Base-by-base conservation (phyloP, 2,113 vertebrate species). In the Tetrax tetrax region DNA sequence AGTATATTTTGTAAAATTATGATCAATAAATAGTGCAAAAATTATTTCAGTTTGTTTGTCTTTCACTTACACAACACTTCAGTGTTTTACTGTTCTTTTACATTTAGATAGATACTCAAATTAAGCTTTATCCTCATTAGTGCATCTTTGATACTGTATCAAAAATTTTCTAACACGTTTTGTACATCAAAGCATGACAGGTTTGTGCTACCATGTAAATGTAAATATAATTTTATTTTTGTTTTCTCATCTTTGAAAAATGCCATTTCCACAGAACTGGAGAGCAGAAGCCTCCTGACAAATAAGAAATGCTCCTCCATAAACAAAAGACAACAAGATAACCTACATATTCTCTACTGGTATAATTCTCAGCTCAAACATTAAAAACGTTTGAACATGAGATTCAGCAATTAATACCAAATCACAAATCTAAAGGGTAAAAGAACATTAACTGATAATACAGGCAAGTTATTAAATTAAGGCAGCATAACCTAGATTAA, bases 331-430 rank as follows among this genome's bases (percentile, higher is more conserved):
- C n/a, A 81, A 95, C 7, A 95, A 63, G 79, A 71, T 47, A 93
- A 75, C 65, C 75, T 17, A 41, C 59, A 68, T 85, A 94, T 77
- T 96, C 70, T 93, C 83, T 75, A 69, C 38, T 53, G n/a, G n/a
- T 89, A 29, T 93, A 98, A 97, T 96, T 95, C 96, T 95, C n/a
- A 84, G 56, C 65, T 95, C 81, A 97, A 87, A 95, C 89, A 98
- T 88, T 94, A 97, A 96, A 95, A 96, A 87, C 63, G 85, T 79
- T 47, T 85, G 83, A 97, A 88, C 33, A 33, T 63, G 50, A 97
- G 64, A 91, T 95, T 93, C 29, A 74, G 37, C 41, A 57, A 53
- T 53, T 56, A 95, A 84, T 54, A 83, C 33, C 41, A 97, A 96
- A 94, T 27, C 90, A 60, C 27, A 82, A 68, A 95, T 92, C 70